Percentiles rank a stretch among this genome's conserved stretches.
phyloP scores from a whole-genome alignment of 2,797 vertebrate species.

The Melanitta fusca region DNA sequence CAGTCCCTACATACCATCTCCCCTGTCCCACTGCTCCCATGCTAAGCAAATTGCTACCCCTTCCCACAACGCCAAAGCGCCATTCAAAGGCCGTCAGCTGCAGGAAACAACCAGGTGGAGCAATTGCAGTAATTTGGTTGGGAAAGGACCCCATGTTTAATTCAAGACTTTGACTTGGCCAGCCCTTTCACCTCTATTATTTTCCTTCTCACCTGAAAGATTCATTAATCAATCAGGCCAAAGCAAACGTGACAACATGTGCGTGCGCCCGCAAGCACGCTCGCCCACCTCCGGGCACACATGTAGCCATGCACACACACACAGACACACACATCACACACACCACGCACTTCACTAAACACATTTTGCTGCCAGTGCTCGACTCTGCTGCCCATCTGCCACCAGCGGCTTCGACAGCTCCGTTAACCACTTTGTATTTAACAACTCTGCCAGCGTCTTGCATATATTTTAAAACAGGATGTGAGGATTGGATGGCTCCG shows the following conservation, averaged over 20 bases:
- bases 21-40: neutral
- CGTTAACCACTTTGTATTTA: slow-evolving; percentile 16
- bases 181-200: slow-evolving; percentile 51
- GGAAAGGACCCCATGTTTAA: slow-evolving; percentile 86
- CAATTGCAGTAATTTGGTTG: slow-evolving; percentile 77
- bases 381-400: slow-evolving; percentile 41
- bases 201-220: slow-evolving; percentile 78
- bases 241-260: slow-evolving; percentile 83
- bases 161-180: slow-evolving; percentile 79
- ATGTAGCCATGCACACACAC: no score
- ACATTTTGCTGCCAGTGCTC: slow-evolving; percentile 80
- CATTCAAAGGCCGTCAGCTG: neutral
- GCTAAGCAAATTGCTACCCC: neutral
- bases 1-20: neutral
- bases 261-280: neutral
- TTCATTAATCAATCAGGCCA: slow-evolving; percentile 89
- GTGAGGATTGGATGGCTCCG: neutral
- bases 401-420: slow-evolving; percentile 49
- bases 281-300: neutral
- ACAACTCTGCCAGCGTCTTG: neutral
- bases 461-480: neutral
- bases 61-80: neutral
- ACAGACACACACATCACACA: neutral
- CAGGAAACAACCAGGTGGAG: neutral
- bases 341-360: slow-evolving; percentile 52